Base-by-base conservation (phyloP, 2,888 invertebrate genomes). In the Agonopterix alstromeriana region DNA sequence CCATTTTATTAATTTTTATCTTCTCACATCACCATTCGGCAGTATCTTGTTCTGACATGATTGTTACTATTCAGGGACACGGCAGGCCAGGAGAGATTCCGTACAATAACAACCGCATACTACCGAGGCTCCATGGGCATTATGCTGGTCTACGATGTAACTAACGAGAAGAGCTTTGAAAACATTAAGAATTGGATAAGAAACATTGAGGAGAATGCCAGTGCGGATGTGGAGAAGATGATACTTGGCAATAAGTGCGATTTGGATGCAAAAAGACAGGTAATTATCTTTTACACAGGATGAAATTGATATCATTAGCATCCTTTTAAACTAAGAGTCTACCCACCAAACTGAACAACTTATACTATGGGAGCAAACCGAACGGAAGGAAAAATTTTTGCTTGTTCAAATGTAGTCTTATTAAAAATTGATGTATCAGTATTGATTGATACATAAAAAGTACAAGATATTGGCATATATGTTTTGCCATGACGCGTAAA, bases 71-170 rank as follows among this genome's bases (percentile, higher is more conserved):
- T 49, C 71, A 98, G 98, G 98, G 99, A 99, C 78, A 99, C 99
- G 49, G 99, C 99, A 42, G 99, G 99, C 0, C 99, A 99, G 84
- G 99, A 99, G 82, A 91, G 99, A 73, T 99, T 99, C 90, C 93
- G 98, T 65, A 99, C 99, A 56, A 99, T 99, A 65, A 99, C 99
- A 48, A 99, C 99, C 53, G 98, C 99, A n/a, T 99, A 99, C 80
- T 99, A 99, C 88, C 93, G 99, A 64, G 99, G 99, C 46, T 99
- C 99, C 42, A 99, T 99, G 98, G 99, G 99, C 53, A 99, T 99
- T 63, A 98, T 99, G 97, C 91, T 99, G 60, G 98, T 98, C 40
- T 99, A 99, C 84, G 99, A 99, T 86, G 98, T 99, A 63, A 99
- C 99, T 66, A 98, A 98, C 89, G 98, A 98, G 77, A 98, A 98